These are phyloP conservation scores for Meloidogyne floridensis DNA, from an alignment of 1,140 invertebrate genomes.

Conservation along the genomic window DNA sequence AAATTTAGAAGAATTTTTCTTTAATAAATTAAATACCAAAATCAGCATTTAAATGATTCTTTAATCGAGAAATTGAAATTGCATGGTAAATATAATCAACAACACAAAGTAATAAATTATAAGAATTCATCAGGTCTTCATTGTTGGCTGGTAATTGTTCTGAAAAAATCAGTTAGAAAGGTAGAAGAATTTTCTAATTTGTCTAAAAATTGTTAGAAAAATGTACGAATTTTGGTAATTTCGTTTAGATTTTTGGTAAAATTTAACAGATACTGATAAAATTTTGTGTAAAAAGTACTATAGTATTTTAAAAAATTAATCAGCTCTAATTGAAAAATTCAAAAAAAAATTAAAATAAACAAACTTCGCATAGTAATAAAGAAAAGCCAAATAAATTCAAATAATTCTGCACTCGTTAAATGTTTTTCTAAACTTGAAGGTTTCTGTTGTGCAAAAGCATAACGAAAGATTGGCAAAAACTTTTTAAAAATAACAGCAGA, in stretches of 20 bases:
- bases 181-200: no score
- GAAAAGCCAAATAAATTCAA: conserved; percentile 55
- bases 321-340: neutral
- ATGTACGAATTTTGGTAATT: no score
- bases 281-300: no score
- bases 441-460: conserved; percentile 50
- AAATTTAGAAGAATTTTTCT: neutral
- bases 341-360: conserved; percentile 3
- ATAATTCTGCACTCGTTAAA: conserved; percentile 42
- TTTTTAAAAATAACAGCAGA: conserved; percentile 91
- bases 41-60: conserved; percentile 45
- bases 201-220: no score
- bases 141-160: conserved; percentile 39
- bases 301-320: neutral
- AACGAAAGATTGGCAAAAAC: conserved; percentile 81
- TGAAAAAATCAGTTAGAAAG: conserved; percentile 25
- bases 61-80: conserved; percentile 32
- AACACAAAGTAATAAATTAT: conserved; percentile 51
- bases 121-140: conserved; percentile 56
- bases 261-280: no score
- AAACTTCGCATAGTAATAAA: conserved; percentile 57
- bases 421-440: neutral
- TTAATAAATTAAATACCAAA: conserved; percentile 40
- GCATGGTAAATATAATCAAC: conserved; percentile 49
- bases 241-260: no score